These are phyloP conservation scores for Probosciger aterrimus DNA, from an alignment of 2,113 vertebrate species.

Conservation along the genomic window DNA sequence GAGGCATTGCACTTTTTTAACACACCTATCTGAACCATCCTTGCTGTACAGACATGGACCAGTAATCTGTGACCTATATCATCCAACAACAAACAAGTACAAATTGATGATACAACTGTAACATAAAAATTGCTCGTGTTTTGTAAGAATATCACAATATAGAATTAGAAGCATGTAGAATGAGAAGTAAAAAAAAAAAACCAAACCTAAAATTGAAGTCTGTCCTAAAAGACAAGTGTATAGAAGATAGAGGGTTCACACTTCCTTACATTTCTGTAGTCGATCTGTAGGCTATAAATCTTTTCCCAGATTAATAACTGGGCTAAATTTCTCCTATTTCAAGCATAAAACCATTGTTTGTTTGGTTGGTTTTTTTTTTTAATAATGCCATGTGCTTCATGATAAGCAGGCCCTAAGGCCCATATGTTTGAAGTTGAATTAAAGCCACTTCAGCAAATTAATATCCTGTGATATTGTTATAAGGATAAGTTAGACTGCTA, in stretches of 20 bases:
- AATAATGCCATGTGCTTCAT: not conserved
- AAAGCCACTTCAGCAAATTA: not conserved
- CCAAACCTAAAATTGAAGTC: not conserved
- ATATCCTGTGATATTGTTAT: not conserved
- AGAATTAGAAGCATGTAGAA: not conserved
- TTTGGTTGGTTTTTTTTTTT: not conserved
- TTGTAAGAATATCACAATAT: not conserved
- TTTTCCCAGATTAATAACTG: not conserved
- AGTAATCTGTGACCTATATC: not conserved
- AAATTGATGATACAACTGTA: not conserved
- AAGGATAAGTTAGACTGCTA: not conserved
- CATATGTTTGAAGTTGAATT: not conserved
- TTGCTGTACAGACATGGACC: not conserved
- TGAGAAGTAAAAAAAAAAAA: not conserved
- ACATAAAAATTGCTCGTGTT: not conserved
- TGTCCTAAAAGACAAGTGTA: not conserved
- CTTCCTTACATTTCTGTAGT: not conserved
- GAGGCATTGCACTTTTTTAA: not conserved
- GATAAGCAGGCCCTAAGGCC: not conserved
- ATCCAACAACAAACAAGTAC: not conserved
- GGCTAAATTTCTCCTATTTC: not conserved
- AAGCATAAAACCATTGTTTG: not conserved
- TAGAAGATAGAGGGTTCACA: not conserved
- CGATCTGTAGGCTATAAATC: not conserved
- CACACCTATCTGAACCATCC: not conserved